A percentile compares a stretch with the other conserved stretches of the same genome.
phyloP scores from a whole-genome alignment of 2,113 vertebrate species.

The Saccopteryx bilineata region DNA sequence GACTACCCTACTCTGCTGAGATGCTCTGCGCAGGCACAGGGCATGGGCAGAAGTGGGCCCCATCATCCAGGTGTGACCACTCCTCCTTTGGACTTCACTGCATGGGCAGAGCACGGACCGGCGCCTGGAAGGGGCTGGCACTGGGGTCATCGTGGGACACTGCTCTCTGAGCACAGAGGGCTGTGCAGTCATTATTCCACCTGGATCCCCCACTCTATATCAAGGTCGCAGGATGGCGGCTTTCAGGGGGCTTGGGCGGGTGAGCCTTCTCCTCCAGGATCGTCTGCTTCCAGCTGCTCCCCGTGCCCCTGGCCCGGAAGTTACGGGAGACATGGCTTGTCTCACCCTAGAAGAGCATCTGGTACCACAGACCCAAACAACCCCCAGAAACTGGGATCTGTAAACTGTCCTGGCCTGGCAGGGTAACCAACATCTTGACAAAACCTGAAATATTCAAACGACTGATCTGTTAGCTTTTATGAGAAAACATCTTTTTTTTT shows the following conservation, averaged over 20 bases:
- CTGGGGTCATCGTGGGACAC: slow-evolving; percentile 24
- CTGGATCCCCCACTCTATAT: neutral
- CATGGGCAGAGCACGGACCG: slow-evolving; percentile 68
- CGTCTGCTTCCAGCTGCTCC: neutral
- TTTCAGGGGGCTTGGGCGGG: no score
- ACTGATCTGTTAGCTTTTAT: neutral
- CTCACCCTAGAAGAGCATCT: neutral
- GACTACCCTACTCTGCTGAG: slow-evolving; percentile 77
- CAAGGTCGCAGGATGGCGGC: neutral
- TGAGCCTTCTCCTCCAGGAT: neutral
- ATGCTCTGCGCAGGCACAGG: slow-evolving; percentile 75
- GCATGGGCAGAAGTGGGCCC: slow-evolving; percentile 73
- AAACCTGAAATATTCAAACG: neutral
- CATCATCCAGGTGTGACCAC: slow-evolving; percentile 71
- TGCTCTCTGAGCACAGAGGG: neutral
- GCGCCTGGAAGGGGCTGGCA: slow-evolving; percentile 47
- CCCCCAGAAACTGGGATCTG: neutral
- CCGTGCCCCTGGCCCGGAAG: neutral
- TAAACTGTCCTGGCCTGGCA: neutral
- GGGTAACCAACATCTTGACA: neutral
- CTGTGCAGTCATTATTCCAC: neutral
- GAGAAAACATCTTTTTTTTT: neutral
- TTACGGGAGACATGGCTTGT: neutral
- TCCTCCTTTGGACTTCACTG: slow-evolving; percentile 80
- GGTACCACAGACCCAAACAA: neutral